Conservation (phyloP, 1,140 invertebrate species). For the Pachyrhynchus sulphureomaculatus region DNA sequence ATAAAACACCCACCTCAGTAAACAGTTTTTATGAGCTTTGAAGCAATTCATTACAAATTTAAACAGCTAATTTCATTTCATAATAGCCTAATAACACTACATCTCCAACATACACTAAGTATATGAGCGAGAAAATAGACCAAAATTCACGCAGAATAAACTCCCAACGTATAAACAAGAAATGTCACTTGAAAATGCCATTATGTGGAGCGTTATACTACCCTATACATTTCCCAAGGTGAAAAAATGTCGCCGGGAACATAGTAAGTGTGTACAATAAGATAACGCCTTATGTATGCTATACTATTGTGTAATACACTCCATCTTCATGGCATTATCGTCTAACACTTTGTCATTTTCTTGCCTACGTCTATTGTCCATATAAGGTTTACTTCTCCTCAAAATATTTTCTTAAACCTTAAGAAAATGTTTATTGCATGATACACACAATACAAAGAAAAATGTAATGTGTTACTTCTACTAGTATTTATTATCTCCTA, state of each 20-base stretch:
- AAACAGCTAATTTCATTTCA: not conserved
- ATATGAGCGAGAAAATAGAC: not conserved
- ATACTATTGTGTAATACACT: constrained; percentile 31
- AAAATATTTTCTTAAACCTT: constrained; percentile 4
- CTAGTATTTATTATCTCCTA: not conserved
- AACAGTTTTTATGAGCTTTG: no score
- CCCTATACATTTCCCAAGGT: not conserved
- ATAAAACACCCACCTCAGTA: no score
- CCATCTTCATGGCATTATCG: constrained; percentile 29
- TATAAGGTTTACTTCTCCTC: constrained; percentile 8
- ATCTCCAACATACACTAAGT: not conserved
- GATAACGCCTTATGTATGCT: constrained; percentile 26
- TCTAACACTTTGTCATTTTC: constrained; percentile 32
- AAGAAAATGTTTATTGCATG: constrained; percentile 8
- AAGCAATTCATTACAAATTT: no score
- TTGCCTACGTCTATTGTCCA: constrained; percentile 26
- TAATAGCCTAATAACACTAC: not conserved
- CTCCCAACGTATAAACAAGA: not conserved
- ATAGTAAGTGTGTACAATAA: constrained; percentile 30
- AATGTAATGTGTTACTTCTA: not conserved
- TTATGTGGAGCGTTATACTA: not conserved
- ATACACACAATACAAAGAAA: not conserved
- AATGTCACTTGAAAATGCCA: not conserved
- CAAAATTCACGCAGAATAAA: not conserved
- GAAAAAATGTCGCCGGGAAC: constrained; percentile 24